These are phyloP conservation scores for Artibeus lituratus DNA, from an alignment of 2,797 vertebrate species.

Conservation along the genomic window DNA sequence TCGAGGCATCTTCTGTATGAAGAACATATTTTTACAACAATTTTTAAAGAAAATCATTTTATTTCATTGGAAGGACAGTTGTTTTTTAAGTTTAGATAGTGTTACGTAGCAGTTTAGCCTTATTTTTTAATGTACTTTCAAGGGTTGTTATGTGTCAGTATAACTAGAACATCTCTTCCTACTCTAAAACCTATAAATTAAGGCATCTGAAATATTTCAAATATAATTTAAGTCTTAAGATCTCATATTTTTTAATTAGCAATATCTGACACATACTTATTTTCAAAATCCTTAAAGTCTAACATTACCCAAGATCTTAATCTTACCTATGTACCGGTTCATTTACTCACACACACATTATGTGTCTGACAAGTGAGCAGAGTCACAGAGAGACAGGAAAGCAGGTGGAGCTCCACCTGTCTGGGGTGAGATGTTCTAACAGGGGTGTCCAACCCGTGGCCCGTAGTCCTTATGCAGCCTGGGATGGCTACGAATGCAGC, in stretches of 20 bases:
- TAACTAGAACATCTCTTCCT: not conserved
- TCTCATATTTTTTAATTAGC: not conserved
- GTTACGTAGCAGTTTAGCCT: not conserved
- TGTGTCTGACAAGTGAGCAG: not conserved
- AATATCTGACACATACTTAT: not conserved
- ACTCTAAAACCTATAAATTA: not conserved
- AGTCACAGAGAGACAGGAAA: not conserved
- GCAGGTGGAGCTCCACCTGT: not conserved
- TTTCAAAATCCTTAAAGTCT: conserved; percentile 3
- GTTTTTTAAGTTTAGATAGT: not conserved
- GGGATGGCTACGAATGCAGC: too few species aligned
- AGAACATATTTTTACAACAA: conserved; percentile 19
- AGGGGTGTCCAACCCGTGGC: too few species aligned
- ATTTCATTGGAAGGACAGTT: not conserved
- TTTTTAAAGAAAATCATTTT: not conserved
- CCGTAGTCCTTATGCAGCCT: too few species aligned
- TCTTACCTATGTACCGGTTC: not conserved
- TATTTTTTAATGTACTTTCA: not conserved
- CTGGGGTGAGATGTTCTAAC: not conserved
- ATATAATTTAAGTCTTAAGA: not conserved
- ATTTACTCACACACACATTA: not conserved
- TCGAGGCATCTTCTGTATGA: not conserved
- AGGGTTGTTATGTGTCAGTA: not conserved
- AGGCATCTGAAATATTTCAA: not conserved
- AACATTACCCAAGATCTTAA: not conserved